Evolutionary conservation across 2,113 vertebrate species (phyloP).

Genomic region (Ceyx cyanopectus): DNA sequence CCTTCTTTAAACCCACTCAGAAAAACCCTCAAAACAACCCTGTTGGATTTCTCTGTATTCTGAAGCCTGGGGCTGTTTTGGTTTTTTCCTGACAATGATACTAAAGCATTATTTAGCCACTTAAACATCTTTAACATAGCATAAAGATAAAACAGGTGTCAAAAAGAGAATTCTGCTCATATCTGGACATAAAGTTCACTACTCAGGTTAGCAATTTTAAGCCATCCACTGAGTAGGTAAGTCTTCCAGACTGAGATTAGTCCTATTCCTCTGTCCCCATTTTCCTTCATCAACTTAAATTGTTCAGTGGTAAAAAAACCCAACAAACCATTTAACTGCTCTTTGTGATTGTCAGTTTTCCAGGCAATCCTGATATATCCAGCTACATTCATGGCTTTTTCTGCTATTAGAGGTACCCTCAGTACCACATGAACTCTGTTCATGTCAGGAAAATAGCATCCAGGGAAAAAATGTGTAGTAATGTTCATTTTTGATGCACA

Average conservation of each 20-base stretch:
- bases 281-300: not conserved
- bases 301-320: not conserved
- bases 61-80: not conserved
- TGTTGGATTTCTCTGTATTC: not conserved
- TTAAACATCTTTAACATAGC: not conserved
- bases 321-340: not conserved
- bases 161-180: not conserved
- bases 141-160: not conserved
- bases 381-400: not conserved
- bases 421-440: not conserved
- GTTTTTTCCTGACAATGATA: not conserved
- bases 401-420: not conserved
- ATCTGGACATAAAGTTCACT: not conserved
- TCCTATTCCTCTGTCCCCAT: not conserved
- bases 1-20: not conserved
- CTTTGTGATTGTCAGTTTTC: not conserved
- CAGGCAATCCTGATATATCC: not conserved
- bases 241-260: not conserved
- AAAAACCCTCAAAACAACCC: not conserved
- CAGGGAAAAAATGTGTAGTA: fast-evolving
- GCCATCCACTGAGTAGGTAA: not conserved
- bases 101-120: not conserved
- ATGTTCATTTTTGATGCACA: not conserved
- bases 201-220: not conserved
- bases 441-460: not conserved